Conservation (phyloP, 2,888 invertebrate species). For the Syrphus vitripennis region DNA sequence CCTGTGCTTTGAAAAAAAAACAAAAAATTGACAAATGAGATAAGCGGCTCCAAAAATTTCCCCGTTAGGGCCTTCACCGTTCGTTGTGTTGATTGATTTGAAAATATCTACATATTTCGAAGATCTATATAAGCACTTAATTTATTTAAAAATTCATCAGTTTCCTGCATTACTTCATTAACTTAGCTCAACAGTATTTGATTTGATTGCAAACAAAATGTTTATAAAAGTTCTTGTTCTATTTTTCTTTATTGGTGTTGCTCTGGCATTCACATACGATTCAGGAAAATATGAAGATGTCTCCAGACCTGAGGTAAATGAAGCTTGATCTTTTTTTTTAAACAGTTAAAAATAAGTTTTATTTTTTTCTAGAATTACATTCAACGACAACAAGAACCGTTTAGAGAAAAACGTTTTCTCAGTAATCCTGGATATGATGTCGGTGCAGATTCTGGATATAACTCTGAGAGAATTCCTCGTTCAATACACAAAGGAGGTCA, state of each 20-base stretch:
- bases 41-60: neutral
- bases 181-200: neutral
- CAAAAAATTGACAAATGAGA: neutral
- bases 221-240: neutral
- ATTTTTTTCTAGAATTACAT: slow-evolving; percentile 4
- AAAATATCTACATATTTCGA: too few species aligned
- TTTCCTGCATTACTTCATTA: neutral
- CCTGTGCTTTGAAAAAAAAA: too few species aligned
- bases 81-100: too few species aligned
- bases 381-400: neutral
- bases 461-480: neutral
- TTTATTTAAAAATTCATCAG: neutral
- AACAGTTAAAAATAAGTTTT: neutral
- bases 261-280: neutral
- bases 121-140: neutral
- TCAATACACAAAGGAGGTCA: neutral
- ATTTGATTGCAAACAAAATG: neutral
- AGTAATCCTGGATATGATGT: neutral
- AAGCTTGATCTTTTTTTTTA: neutral
- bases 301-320: neutral
- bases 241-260: neutral
- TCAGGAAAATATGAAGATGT: neutral
- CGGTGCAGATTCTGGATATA: neutral
- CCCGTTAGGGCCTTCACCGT: neutral
- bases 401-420: slow-evolving; percentile 8